These are phyloP conservation scores for Agrotis exclamationis DNA, from an alignment of 2,888 invertebrate species.

Conservation along the genomic window DNA sequence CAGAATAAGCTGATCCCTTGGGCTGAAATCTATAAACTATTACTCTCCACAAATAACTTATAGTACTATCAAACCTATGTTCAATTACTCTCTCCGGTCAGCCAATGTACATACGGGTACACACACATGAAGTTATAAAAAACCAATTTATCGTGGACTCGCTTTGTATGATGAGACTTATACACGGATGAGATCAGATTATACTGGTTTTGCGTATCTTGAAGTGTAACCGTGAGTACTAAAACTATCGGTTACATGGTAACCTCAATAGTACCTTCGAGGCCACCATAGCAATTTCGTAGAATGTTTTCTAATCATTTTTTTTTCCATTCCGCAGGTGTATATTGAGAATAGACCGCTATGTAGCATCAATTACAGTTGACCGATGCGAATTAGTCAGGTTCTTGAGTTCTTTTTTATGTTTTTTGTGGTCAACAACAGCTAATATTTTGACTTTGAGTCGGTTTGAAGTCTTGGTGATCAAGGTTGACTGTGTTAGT, in stretches of 20 bases:
- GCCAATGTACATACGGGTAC: neutral
- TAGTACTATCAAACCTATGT: neutral
- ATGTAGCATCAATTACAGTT: conserved; percentile 71
- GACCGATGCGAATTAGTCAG: conserved; percentile 60
- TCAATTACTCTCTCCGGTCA: conserved; percentile 14
- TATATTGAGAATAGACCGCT: conserved; percentile 73
- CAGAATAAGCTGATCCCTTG: too few relatives aligned
- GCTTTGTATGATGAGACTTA: too few relatives aligned
- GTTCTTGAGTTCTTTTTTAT: conserved; percentile 36
- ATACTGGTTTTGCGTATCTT: too few relatives aligned
- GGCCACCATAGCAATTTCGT: conserved; percentile 49
- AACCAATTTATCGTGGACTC: too few relatives aligned
- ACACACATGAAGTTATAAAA: too few relatives aligned
- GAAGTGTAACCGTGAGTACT: neutral
- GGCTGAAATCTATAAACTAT: too few relatives aligned
- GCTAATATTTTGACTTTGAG: conserved; percentile 14
- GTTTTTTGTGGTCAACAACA: conserved; percentile 32
- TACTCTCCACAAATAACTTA: neutral
- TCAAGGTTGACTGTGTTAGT: conserved; percentile 8
- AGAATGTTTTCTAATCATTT: conserved; percentile 57
- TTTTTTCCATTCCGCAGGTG: conserved; percentile 67
- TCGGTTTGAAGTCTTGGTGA: conserved; percentile 1
- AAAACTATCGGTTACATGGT: conserved; percentile 52
- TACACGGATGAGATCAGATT: too few relatives aligned
- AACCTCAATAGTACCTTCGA: conserved; percentile 56